Evolutionary conservation across 2,113 vertebrate genomes (phyloP).

Genomic region (Okapia johnstoni): DNA sequence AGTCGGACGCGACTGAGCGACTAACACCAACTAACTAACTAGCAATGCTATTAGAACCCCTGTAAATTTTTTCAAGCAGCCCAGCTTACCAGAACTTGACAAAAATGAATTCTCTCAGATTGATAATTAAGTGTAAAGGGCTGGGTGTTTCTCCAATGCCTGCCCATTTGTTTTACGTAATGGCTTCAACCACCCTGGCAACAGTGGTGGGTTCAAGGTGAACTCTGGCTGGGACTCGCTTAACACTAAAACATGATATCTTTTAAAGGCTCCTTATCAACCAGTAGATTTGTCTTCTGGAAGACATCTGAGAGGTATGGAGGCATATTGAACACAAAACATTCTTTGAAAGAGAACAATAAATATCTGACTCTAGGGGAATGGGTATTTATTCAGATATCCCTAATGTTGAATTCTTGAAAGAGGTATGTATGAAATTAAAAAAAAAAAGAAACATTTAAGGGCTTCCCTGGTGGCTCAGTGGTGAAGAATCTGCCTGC

Average conservation of each 20-base stretch:
- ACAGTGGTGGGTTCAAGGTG: not conserved
- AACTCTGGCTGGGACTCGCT: not conserved
- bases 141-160: not conserved
- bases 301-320: not conserved
- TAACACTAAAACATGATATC: not conserved
- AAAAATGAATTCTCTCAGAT: not conserved
- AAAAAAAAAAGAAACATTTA: not conserved
- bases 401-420: not conserved
- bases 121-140: not conserved
- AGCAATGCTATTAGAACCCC: not conserved
- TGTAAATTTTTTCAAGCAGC: constrained; percentile 5
- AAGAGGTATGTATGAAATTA: not conserved
- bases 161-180: not conserved
- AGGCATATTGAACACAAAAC: not conserved
- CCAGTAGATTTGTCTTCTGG: not conserved
- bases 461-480: not conserved
- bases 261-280: not conserved
- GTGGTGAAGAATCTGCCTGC: not conserved
- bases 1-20: not conserved
- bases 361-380: not conserved
- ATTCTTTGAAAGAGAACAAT: not conserved
- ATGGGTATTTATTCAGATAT: not conserved
- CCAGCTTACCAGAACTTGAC: not conserved
- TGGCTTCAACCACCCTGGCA: not conserved
- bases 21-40: not conserved